Base-by-base conservation (phyloP, 2,888 invertebrate genomes). In the Ashinkailepas kermadecensis region DNA sequence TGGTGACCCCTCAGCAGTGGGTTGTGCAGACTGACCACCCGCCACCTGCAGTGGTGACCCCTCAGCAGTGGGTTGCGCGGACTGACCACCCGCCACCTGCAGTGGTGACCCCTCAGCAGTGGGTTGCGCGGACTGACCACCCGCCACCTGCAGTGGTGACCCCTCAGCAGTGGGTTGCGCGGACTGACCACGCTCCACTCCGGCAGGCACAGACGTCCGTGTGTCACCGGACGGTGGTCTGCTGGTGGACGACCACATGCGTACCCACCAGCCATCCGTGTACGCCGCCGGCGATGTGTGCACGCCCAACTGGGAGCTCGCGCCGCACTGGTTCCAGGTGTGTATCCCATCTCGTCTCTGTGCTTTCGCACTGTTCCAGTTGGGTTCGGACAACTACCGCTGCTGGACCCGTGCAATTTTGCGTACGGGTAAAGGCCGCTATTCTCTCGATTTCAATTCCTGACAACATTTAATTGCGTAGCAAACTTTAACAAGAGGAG, bases 251-350 rank as follows among this genome's bases (percentile, higher is more conserved):
- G 93, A 94, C 87, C 91, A 91, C 86, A 94, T 99, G 92, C 91
- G 92, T 87, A 96, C 97, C 4, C 92, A 92, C 80, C 86, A 93
- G 7, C 86, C 87, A 56, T 91, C 93, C 87, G 91, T 99, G 56
- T 99, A 92, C 90, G 98, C 98, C 13, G 98, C 97, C 79, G 99
- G 99, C 3, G 99, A 99, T 90, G 93, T 95, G 12, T 97, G 97
- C 86, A 90, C 90, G 84, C 93, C 94, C n/a, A 89, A 89, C 62
- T 98, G 97, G 97, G 85, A 86, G 62, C 86, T 89, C 11, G 91
- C 94, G 0, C 89, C 91, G 56, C 93, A 95, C 86, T 97, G 97
- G 97, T 94, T 95, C 87, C 87, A 86, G 86, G 87, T 88, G 83
- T 39, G 39, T 39, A 4, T 39, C 39, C 39, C 39, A 4, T 4